Percentiles rank a stretch among this genome's conserved stretches.
Evolutionary conservation across 2,888 invertebrate genomes (phyloP).

Genomic region (Drosophila monieri): DNA sequence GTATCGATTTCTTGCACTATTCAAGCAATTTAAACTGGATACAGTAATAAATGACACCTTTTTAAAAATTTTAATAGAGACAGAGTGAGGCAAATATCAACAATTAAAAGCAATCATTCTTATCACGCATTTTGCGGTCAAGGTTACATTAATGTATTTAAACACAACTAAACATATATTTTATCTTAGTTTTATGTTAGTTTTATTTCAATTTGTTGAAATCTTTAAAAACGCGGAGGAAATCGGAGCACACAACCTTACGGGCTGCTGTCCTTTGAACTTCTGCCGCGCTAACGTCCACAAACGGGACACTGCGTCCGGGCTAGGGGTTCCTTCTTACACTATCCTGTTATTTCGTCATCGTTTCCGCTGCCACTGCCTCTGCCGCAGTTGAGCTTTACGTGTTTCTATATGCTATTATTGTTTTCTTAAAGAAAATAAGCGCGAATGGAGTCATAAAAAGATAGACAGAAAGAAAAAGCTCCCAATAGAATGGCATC

Average conservation of each 20-base stretch:
- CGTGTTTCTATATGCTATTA: slow-evolving; percentile 63
- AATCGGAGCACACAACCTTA: slow-evolving; percentile 74
- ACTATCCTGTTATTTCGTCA: slow-evolving; percentile 37
- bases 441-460: slow-evolving; percentile 59
- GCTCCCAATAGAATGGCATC: slow-evolving; percentile 46
- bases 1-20: background rate
- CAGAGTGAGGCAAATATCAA: background rate
- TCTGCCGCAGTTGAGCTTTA: slow-evolving; percentile 36
- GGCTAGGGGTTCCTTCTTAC: slow-evolving; percentile 65
- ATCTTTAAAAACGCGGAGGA: slow-evolving; percentile 35
- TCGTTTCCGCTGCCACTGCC: slow-evolving; percentile 13
- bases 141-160: slow-evolving; percentile 1
- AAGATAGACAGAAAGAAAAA: slow-evolving; percentile 39
- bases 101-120: background rate
- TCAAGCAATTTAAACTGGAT: background rate
- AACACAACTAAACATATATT: slow-evolving; percentile 8
- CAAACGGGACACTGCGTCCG: slow-evolving; percentile 77
- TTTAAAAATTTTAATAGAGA: background rate
- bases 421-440: slow-evolving; percentile 77
- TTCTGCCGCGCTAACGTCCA: slow-evolving; percentile 80
- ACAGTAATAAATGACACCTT: background rate
- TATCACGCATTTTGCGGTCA: background rate
- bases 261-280: slow-evolving; percentile 82
- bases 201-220: slow-evolving; percentile 5
- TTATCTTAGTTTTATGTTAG: background rate